phyloP scores from a whole-genome alignment of 2,888 invertebrate genomes.

The Amphimallon solstitiale region DNA sequence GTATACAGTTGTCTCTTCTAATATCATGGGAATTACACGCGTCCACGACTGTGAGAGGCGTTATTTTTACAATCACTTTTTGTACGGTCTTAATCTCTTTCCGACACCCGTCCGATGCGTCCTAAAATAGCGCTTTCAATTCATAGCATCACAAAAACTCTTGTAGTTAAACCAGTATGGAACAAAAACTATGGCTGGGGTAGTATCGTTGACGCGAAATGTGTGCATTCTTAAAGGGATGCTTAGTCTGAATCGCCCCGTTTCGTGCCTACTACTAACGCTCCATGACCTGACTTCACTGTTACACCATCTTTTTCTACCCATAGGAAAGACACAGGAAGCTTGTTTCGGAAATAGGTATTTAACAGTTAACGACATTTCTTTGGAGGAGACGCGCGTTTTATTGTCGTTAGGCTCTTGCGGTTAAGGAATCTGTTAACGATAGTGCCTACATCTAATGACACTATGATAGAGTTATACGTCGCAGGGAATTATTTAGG shows the following conservation, averaged over 20 bases:
- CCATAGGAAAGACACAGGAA: slow-evolving; percentile 50
- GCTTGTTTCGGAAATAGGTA: slow-evolving; percentile 61
- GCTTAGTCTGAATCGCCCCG: slow-evolving; percentile 14
- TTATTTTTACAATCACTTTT: slow-evolving; percentile 35
- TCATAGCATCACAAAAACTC: slow-evolving; percentile 37
- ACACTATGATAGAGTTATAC: slow-evolving; percentile 39
- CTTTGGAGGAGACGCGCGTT: slow-evolving; percentile 47
- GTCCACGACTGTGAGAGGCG: slow-evolving; percentile 34
- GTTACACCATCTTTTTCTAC: slow-evolving; percentile 38
- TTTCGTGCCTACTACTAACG: neutral
- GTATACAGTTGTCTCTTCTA: slow-evolving; percentile 29
- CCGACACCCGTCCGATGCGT: slow-evolving; percentile 35
- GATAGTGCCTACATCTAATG: slow-evolving; percentile 40
- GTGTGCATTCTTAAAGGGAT: slow-evolving; percentile 33
- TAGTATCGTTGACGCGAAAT: slow-evolving; percentile 31
- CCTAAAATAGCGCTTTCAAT: slow-evolving; percentile 48
- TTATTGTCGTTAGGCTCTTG: slow-evolving; percentile 32
- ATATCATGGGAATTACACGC: slow-evolving; percentile 33
- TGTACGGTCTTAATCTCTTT: slow-evolving; percentile 39
- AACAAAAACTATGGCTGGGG: slow-evolving; percentile 29
- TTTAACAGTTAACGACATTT: slow-evolving; percentile 58
- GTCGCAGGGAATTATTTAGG: slow-evolving; percentile 38
- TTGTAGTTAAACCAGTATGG: slow-evolving; percentile 34
- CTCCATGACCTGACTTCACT: neutral
- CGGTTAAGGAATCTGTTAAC: slow-evolving; percentile 44